Evolutionary conservation across 2,888 invertebrate species (phyloP), one percentile per base, ranked within the genome.

Genomic region (Glomeris marginata): DNA sequence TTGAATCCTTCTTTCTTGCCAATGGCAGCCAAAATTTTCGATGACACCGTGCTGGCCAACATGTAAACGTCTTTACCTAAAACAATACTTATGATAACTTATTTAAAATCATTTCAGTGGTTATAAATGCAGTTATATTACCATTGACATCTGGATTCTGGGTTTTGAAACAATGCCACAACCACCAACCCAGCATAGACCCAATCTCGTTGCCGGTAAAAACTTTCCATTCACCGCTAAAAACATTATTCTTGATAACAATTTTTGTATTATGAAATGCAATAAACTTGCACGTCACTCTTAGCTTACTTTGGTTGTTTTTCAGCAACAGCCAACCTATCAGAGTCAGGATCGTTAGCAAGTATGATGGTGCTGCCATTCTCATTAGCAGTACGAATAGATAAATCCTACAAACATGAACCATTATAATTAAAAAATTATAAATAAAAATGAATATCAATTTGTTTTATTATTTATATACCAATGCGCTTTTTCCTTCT

Each of bases 281-380:
- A 11, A 11, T 36, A 36, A 41, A 41, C 13, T 41, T 8, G 16
- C 8, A 15, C 8, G 41, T 41, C 16, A 21, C 18, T 42, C 21
- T 21, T 21, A 20, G 8, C 28, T 15, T 50, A 50, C 49, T 45
- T 21, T 16, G 45, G 62, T 62, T 77, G 73, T 65, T 80, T 84
- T 64, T 94, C 92, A 0, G 95, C 97, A 21, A 90, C 79, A 0
- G 94, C 95, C 57, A 95, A 72, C 50, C 98, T 75, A 69, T 98
- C 98, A 1, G 97, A 97, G 67, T 99, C 98, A 0, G 98, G 98
- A 70, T 98, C 98, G 67, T 97, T 98, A 10, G 94, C 95, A 45
- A 98, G 72, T 58, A 97, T 86, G 4, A 95, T 69, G 0, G 73
- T 72, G 42, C 80, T 78, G 0, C 72, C 73, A 55, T 76, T 72